Evolutionary conservation across 2,888 invertebrate genomes (phyloP), one percentile per base, ranked within the genome.

Genomic region (Drosophila testacea): DNA sequence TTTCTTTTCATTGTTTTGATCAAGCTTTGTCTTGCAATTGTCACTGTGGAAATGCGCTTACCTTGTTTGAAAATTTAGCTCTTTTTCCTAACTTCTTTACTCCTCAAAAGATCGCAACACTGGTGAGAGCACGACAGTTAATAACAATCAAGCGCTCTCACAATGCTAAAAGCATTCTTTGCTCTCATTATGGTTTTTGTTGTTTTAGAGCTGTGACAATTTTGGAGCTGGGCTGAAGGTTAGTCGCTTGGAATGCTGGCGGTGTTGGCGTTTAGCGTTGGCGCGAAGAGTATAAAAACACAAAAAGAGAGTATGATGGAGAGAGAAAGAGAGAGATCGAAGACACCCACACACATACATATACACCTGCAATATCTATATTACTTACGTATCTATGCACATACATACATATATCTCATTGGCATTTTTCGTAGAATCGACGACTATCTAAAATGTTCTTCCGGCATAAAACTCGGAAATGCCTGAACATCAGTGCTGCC

Each of bases 161-260:
- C 30, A 30, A 39, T 47, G 28, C n/a, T 57, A 13, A 55, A 50
- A 71, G 56, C 63, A 67, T 62, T 75, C 62, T 63, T 74, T 30
- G 39, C 36, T 46, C 56, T 57, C 39, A 39, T n/a, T 67, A 6
- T 67, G 46, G 22, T 65, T 38, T 44, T 71, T 32, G 9, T 32
- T 6, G 32, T 32, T 32, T 46, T 51, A 44, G 47, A 41, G 57
- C 56, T 71, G 74, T 67, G 83, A 81, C 81, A 86, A 71, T 86
- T 73, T 82, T 69, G 77, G 73, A 86, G 81, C 67, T 87, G 79
- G 68, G 60, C 76, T 81, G 82, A 82, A 82, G 82, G 82, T 82
- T 82, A 82, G 82, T 75, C 76, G 86, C 68, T 83, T 77, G 86
- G 81, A 81, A 81, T 81, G 83, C 57, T 86, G 81, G 81, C 71